These are phyloP conservation scores for Ancistrus triradiatus DNA, from an alignment of 2,113 vertebrate genomes.

Conservation along the genomic window DNA sequence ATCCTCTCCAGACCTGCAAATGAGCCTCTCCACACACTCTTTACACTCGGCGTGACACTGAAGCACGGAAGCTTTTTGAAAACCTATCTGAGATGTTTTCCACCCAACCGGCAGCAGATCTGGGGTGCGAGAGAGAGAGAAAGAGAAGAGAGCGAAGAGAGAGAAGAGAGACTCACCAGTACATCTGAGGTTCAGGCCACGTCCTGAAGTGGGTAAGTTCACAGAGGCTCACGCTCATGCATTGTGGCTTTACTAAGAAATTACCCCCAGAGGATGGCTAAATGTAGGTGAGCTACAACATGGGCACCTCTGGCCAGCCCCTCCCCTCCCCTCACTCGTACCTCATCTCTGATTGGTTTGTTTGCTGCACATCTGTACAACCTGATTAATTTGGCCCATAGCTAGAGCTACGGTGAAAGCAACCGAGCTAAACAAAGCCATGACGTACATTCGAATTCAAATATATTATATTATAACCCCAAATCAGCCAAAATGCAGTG, in stretches of 20 bases:
- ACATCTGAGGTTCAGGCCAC: conserved; percentile 36
- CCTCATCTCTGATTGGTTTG: conserved; percentile 55
- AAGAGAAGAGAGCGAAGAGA: neutral
- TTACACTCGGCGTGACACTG: conserved; percentile 36
- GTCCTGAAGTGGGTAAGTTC: conserved; percentile 25
- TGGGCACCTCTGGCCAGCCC: conserved; percentile 62
- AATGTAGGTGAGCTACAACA: conserved; percentile 55
- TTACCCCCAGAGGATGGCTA: conserved; percentile 47
- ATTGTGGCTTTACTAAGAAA: conserved; percentile 54
- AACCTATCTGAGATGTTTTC: conserved; percentile 35
- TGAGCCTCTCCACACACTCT: conserved; percentile 41
- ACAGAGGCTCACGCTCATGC: conserved; percentile 51
- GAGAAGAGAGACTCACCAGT: conserved; percentile 28
- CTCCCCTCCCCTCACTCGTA: conserved; percentile 62
- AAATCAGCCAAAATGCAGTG: too few species aligned
- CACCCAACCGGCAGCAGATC: conserved; percentile 12
- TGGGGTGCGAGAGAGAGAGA: conserved; percentile 21
- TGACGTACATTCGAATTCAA: too few species aligned
- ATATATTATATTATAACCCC: too few species aligned
- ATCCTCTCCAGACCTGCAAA: conserved; percentile 40
- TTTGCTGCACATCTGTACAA: conserved; percentile 3
- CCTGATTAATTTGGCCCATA: neutral
- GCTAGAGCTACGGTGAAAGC: neutral
- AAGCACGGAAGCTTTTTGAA: conserved; percentile 26
- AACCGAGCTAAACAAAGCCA: neutral